Base-by-base conservation (phyloP, 1,140 invertebrate species). In the Formica exsecta region DNA sequence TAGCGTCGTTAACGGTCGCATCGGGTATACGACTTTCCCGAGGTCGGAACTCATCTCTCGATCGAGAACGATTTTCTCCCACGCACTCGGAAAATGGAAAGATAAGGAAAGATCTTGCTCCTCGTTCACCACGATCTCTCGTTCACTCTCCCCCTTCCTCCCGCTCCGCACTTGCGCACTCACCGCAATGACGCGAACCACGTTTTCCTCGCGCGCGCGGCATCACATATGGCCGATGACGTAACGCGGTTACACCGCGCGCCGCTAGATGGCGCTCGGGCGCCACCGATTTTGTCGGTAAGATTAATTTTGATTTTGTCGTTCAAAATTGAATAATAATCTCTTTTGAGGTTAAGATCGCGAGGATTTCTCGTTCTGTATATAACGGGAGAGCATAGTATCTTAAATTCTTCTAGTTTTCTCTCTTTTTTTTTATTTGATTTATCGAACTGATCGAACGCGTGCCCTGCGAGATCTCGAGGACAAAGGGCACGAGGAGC, bases 1-100 rank as follows among this genome's bases (percentile, higher is more conserved):
- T 81, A 96, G 91, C 32, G 91, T 89, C 68, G 96, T 94, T 77
- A 96, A 94, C 74, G 95, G 96, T 91, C 95, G 96, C 92, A 96
- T 91, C 65, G 87, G 87, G 89, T 96, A 97, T 96, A 96, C 97
- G 91, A 86, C 95, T 84, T 44, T 9, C 41, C 7, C 7, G 38
- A 11, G 92, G 9, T 76, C 57, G 51, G 2, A 8, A 6, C 13
- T 32, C 22, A 13, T 73, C 75, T 77, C 57, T 77, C 64, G 29
- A 13, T 11, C 9, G 51, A 3, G 25, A 38, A 44, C 25, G 8
- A 80, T 83, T 51, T 51, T 51, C 48, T 16, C 13, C 4, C 48
- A 44, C n/a, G n/a, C 44, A 16, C 76, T 13, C 11, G 19, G 36
- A 36, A 38, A 70, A 29, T 32, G 2, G 16, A 62, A 29, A 62